Evolutionary conservation across 2,797 vertebrate species (phyloP).

Genomic region (Etheostoma nigrum): DNA sequence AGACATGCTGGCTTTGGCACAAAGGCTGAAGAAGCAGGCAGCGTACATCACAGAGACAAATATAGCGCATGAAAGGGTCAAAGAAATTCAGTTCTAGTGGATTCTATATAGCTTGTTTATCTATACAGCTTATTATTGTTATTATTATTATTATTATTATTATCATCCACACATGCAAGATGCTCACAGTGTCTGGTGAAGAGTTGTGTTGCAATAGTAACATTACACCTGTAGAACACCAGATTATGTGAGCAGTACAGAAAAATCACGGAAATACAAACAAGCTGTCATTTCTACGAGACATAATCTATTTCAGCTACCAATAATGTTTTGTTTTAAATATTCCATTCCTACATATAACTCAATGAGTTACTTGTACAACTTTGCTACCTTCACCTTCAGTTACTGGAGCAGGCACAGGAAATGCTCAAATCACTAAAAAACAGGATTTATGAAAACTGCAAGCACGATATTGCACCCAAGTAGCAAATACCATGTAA

Average conservation of each 20-base stretch:
- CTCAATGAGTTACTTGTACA: background rate
- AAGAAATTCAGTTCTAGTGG: background rate
- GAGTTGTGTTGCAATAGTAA: background rate
- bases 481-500: background rate
- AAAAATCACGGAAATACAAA: background rate
- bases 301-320: background rate
- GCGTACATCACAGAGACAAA: conserved; percentile 9
- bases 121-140: background rate
- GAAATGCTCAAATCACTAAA: conserved; percentile 2
- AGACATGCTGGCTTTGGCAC: conserved; percentile 33
- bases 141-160: too few relatives aligned
- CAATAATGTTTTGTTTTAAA: background rate
- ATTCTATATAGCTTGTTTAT: background rate
- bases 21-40: conserved; percentile 16
- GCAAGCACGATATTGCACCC: background rate
- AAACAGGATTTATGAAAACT: background rate
- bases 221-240: background rate
- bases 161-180: background rate
- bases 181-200: background rate
- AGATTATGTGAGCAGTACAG: background rate
- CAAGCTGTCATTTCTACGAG: background rate
- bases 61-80: background rate
- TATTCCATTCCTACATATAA: background rate
- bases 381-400: background rate
- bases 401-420: background rate